Percentiles rank a stretch among this genome's conserved stretches.
Conservation (phyloP, 2,888 invertebrate genomes). For the Mellilla xanthometata region DNA sequence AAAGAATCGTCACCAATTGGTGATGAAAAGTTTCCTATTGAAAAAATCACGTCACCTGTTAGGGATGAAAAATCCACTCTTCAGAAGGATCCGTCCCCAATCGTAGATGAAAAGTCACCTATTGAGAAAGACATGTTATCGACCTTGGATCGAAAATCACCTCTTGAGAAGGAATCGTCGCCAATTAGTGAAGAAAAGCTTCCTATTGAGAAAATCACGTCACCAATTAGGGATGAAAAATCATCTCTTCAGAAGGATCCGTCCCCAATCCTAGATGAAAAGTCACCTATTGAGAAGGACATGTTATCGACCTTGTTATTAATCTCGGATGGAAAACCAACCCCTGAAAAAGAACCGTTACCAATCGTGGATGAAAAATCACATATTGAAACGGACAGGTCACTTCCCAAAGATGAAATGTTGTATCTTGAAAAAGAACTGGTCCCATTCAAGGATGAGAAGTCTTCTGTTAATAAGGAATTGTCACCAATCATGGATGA, state of each 20-base stretch:
- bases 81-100: conserved; percentile 11
- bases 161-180: not conserved
- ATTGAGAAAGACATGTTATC: conserved; percentile 5
- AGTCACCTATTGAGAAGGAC: not conserved
- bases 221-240: not conserved
- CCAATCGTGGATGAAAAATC: not conserved
- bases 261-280: not conserved
- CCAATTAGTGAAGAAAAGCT: not conserved
- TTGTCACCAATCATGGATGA: conserved; percentile 15
- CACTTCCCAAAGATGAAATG: conserved; percentile 13
- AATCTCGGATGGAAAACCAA: not conserved
- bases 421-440: conserved; percentile 9
- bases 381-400: conserved; percentile 17
- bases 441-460: conserved; percentile 1
- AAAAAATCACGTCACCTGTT: conserved; percentile 5
- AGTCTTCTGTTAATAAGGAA: conserved; percentile 11
- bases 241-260: not conserved
- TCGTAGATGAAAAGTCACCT: conserved; percentile 2
- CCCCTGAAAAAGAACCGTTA: conserved; percentile 3
- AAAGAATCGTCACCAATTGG: not conserved
- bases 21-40: conserved; percentile 20
- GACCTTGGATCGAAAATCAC: not conserved
- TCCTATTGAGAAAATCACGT: not conserved
- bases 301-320: conserved; percentile 19
- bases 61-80: conserved; percentile 5